Base-by-base conservation (phyloP, 2,113 vertebrate species). In the Dipodomys ordii region DNA sequence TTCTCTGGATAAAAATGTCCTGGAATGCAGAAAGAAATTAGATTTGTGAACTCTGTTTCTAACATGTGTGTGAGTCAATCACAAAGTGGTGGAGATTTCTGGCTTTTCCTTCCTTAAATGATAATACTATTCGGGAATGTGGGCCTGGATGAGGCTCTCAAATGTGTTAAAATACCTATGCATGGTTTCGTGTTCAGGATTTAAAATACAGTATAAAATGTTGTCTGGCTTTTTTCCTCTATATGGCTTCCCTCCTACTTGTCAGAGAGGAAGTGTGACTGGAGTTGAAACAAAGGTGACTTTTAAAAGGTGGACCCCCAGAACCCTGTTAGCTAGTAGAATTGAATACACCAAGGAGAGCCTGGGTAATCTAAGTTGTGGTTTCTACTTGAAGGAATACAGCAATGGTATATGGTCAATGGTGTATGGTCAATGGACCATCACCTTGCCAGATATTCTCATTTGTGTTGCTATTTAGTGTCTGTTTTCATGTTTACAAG, bases 41-140 rank as follows among this genome's bases (percentile, higher is more conserved):
- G 53, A 96, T 95, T 93, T 96, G 92, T 92, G 92, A 95, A 92
- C 64, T 89, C 90, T 68, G 71, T 81, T 87, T 67, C 68, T 69
- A 92, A 83, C 35, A 35, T 35, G n/a, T 68, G 30, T 39, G 7
- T 77, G 80, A 87, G 79, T 72, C 76, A 44, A 1, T 94, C 83
- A 77, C 22, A 1, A 28, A 64, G 57, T 79, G 88, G 22, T 64
- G 84, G 60, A 82, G 62, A 78, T 95, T 87, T 94, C 73, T 93
- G 81, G 85, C 30, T 96, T 96, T 80, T 67, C 39, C 4, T 60
- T 62, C 96, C 69, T 35, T 65, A 44, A 67, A 94, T 94, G 86
- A 90, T 83, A 94, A 96, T 74, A 72, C 91, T 60, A 3, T 10
- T 90, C 27, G 92, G 83, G 65, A 93, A 20, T 84, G 60, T 46